A percentile compares a stretch with the other conserved stretches of the same genome.
Conservation (phyloP, 2,113 vertebrate genomes). For the Nesoenas mayeri region DNA sequence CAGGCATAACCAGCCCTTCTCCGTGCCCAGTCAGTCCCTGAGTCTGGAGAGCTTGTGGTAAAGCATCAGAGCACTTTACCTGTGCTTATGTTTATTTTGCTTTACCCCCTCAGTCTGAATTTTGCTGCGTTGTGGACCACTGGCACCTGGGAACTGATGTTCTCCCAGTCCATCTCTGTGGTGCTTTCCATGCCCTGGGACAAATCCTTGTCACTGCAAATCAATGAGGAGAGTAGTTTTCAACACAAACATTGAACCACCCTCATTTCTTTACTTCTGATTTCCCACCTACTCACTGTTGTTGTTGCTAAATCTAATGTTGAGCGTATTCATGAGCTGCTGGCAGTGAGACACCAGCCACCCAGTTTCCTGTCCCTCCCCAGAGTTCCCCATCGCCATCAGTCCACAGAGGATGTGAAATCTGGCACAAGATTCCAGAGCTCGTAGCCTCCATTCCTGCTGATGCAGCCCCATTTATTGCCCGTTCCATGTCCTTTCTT, state of each 20-base stretch:
- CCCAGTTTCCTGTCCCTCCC: background rate
- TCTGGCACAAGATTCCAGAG: background rate
- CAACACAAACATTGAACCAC: background rate
- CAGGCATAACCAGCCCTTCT: background rate
- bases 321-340: background rate
- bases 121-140: background rate
- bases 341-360: background rate
- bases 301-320: no score
- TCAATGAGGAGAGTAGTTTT: background rate
- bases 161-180: background rate
- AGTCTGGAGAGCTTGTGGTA: background rate
- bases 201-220: background rate
- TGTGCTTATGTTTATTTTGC: accelerated
- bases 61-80: background rate
- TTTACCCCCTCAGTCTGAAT: background rate
- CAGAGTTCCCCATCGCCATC: background rate
- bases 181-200: background rate
- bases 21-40: accelerated
- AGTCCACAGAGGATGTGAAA: background rate
- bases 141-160: background rate
- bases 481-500: slow-evolving; percentile 41
- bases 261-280: background rate
- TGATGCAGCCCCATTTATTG: slow-evolving; percentile 11
- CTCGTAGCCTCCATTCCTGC: background rate
- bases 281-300: background rate